Evolutionary conservation across 1,140 invertebrate species (phyloP).

Genomic region (Adoxophyes honmai): DNA sequence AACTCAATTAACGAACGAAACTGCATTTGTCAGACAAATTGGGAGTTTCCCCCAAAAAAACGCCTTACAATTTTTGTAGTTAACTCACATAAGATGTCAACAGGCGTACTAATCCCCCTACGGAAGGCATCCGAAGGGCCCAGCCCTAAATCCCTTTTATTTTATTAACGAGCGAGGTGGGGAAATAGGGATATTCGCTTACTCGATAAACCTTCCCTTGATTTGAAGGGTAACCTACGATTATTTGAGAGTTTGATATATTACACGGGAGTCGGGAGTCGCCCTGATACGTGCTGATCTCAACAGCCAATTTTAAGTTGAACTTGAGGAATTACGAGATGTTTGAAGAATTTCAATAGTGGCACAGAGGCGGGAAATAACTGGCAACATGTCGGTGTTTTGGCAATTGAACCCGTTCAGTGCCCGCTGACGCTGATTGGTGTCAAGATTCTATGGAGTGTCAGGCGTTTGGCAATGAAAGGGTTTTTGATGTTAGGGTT

Average conservation of each 20-base stretch:
- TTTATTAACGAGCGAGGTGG: slow-evolving; percentile 18
- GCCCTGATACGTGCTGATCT: no score
- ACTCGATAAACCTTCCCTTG: not conserved
- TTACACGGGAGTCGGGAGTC: no score
- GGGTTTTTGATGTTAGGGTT: no score
- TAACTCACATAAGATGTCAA: slow-evolving; percentile 4
- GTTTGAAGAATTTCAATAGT: no score
- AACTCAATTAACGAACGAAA: not conserved
- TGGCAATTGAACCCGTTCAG: no score
- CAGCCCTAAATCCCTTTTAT: slow-evolving; percentile 16
- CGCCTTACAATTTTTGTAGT: not conserved
- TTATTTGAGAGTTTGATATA: not conserved
- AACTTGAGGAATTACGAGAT: no score
- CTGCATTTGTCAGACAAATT: slow-evolving; percentile 3
- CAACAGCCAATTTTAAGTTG: no score
- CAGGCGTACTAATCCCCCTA: not conserved
- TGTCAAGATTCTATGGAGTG: no score
- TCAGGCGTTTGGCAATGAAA: no score
- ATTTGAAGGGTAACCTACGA: not conserved
- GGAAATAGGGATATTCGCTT: slow-evolving; percentile 8
- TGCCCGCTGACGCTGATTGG: no score
- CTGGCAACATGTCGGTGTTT: no score
- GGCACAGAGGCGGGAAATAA: no score
- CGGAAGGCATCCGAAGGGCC: not conserved
- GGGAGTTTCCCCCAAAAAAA: slow-evolving; percentile 1